phyloP scores from a whole-genome alignment of 2,113 vertebrate species.

The Dromiciops gliroides region DNA sequence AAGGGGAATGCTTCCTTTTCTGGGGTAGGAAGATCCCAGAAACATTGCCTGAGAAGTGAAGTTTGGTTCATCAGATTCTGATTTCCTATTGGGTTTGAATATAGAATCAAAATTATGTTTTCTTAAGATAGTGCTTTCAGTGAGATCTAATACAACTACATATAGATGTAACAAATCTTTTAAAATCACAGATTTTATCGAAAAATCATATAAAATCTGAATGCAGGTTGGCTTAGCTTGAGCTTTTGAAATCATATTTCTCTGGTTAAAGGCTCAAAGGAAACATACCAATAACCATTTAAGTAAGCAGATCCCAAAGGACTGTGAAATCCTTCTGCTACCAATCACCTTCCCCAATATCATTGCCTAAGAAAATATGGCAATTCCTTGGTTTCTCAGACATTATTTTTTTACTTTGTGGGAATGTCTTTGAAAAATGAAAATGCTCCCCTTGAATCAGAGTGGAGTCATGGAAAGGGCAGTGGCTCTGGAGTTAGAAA shows the following conservation, averaged over 20 bases:
- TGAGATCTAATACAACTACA: constrained; percentile 34
- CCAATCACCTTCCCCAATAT: background rate
- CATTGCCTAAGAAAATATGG: background rate
- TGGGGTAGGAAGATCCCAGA: background rate
- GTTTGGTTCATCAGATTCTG: constrained; percentile 1
- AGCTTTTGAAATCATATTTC: background rate
- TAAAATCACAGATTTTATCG: constrained; percentile 27
- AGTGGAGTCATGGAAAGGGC: background rate
- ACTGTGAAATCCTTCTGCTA: background rate
- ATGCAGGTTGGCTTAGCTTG: background rate
- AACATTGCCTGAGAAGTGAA: constrained; percentile 32
- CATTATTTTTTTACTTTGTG: constrained; percentile 8
- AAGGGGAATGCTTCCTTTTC: background rate
- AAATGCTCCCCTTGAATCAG: background rate
- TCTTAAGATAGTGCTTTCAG: background rate
- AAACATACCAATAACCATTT: background rate
- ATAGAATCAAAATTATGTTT: constrained; percentile 19
- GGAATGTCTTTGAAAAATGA: background rate
- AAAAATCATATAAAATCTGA: constrained; percentile 30
- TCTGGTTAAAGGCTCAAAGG: background rate
- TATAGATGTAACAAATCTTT: constrained; percentile 10
- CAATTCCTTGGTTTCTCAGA: background rate
- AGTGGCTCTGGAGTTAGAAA: background rate
- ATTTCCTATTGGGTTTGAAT: constrained; percentile 23
- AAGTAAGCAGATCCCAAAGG: constrained; percentile 6